Base-by-base conservation (phyloP, 1,140 invertebrate species). In the Drosophila ogumai region DNA sequence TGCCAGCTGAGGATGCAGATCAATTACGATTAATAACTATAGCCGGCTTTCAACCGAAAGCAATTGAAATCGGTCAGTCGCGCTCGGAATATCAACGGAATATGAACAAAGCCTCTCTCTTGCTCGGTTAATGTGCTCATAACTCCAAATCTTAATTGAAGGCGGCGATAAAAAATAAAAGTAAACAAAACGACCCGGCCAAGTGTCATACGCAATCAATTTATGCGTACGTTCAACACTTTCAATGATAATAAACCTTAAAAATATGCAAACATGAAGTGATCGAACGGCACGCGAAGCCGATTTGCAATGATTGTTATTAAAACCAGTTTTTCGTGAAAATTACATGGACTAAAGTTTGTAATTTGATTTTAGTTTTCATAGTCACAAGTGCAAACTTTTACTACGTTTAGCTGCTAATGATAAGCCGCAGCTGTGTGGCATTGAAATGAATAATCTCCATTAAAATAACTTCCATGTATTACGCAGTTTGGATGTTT, bases 391-490 rank as follows among this genome's bases (percentile, higher is more conserved):
- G 3, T 10, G 52, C 28, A 28, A 22, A 49, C 0, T 31, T 32
- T 32, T n/a, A 46, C 19, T 32, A 13, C 10, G 15, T 22, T 59
- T n/a, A 41, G 10, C 15, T 22, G 10, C 19, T 40, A 9, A 47
- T 69, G 77, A 85, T 85, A 85, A 85, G 77, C 81, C 54, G 17
- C 72, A 68, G 67, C 38, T 61, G 36, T n/a, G 8, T n/a, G 15
- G 46, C 43, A 46, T 22, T 28, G 19, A 47, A 40, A 15, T 58
- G 0, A 38, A 28, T 36, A 72, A 43, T 50, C 17, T 36, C 46
- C 43, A 52, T 49, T 57, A 34, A 31, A 60, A 32, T 17, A 58
- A 59, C 17, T 52, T 36, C n/a, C 25, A 58, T 54, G 17, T 46
- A 76, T 49, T 49, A 60, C 43, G 63, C 74, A 69, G 64, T 57